Base-by-base conservation (phyloP, 2,113 vertebrate species). In the Campylomormyrus numenius region DNA sequence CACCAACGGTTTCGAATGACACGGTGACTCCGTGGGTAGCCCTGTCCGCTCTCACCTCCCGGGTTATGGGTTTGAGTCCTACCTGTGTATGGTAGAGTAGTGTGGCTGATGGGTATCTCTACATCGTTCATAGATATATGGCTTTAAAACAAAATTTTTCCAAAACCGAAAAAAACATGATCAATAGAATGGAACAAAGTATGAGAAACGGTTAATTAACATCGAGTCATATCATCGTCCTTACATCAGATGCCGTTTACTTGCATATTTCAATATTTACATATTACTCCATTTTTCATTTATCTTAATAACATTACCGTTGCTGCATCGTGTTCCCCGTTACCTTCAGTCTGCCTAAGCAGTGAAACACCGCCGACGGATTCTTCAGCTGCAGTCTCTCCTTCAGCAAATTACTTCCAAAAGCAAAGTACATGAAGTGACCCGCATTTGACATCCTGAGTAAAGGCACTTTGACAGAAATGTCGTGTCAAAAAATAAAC, bases 381-480 rank as follows among this genome's bases (percentile, higher is more conserved):
- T 96, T 96, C 0, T 91, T 66, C 1, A 95, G 80, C 0, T 92
- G 92, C 0, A 96, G 91, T 85, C 96, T 93, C 46, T 96, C 94
- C 89, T 92, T 95, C 56, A 96, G 58, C 88, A 96, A 89, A 90
- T 96, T 96, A 90, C 96, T 96, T 0, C 96, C 96, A 53, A 94
- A 96, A 0, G 95, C 95, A 70, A 96, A 96, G 90, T 96, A 96
- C 90, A 92, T 88, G 21, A 96, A 96, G 3, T 9, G 27, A 0
- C 70, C 52, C 0, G 3, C 8, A 13, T 0, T 53, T 0, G 93
- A 92, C 94, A 95, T 95, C 0, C 74, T 15, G 19, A 35, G 13
- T 45, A 21, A 53, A 56, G 17, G 56, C 53, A 13, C 3, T 66
- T 74, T 48, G 46, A 49, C 3, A 85, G 8, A 85, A 46, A 49